phyloP scores from a whole-genome alignment of 2,113 vertebrate species.

The Willisornis vidua region DNA sequence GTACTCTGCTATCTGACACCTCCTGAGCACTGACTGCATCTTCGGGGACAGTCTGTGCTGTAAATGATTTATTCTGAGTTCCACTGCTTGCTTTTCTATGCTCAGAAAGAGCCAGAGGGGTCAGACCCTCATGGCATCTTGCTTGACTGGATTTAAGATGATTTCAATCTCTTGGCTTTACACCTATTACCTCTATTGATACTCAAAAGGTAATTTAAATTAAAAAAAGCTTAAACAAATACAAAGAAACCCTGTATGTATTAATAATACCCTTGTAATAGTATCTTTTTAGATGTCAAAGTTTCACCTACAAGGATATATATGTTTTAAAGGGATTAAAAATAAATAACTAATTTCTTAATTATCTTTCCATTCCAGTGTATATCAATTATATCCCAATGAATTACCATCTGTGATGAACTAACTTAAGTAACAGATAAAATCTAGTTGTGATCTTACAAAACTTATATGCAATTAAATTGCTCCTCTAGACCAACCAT shows the following conservation, averaged over 20 bases:
- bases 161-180: neutral
- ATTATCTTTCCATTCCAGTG: neutral
- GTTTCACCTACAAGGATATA: neutral
- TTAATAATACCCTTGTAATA: neutral
- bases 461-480: neutral
- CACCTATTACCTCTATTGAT: neutral
- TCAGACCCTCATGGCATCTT: neutral
- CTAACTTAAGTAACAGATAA: neutral
- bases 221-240: neutral
- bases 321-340: neutral
- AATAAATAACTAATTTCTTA: neutral
- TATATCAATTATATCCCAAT: neutral
- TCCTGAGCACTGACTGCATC: conserved; percentile 29
- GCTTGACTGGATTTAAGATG: neutral
- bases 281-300: neutral
- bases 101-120: neutral
- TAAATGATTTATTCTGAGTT: conserved; percentile 37
- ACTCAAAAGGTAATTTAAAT: neutral
- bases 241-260: neutral
- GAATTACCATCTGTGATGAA: neutral
- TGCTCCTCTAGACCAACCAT: neutral
- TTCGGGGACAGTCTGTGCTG: conserved; percentile 7
- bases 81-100: neutral
- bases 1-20: conserved; percentile 30
- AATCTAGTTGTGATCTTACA: neutral